phyloP scores from a whole-genome alignment of 2,888 invertebrate genomes.

The Yponomeuta sedellus region DNA sequence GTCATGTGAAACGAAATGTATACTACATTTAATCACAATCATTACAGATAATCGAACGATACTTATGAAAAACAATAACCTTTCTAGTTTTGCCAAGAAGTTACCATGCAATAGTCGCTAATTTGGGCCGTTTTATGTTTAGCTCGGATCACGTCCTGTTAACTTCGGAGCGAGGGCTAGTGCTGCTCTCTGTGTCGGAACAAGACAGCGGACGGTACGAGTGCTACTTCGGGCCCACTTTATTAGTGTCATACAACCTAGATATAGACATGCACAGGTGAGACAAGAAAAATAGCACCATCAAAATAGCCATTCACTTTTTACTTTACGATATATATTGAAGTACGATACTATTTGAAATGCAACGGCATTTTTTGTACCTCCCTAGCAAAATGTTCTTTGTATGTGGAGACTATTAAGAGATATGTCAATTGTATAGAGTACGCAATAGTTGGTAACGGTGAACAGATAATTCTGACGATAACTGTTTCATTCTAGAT shows the following conservation, averaged over 20 bases:
- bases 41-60: no score
- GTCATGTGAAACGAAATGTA: no score
- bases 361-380: no score
- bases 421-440: no score
- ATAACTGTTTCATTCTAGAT: constrained; percentile 43
- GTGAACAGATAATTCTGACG: no score
- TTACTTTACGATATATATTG: no score
- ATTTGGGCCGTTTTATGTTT: constrained; percentile 21
- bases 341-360: no score
- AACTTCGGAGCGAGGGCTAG: constrained; percentile 77
- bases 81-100: background rate
- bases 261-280: constrained; percentile 77
- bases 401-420: no score
- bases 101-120: background rate
- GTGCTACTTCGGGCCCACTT: constrained; percentile 75
- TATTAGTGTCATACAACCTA: constrained; percentile 76
- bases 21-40: no score
- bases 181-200: constrained; percentile 76
- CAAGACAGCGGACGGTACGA: constrained; percentile 78
- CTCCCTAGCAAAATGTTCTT: no score
- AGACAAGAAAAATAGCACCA: background rate
- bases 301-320: no score
- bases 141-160: constrained; percentile 77
- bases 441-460: no score
- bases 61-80: background rate